Evolutionary conservation across 2,113 vertebrate species (phyloP), one percentile per base, ranked within the genome.

Genomic region (Prionailurus bengalensis): DNA sequence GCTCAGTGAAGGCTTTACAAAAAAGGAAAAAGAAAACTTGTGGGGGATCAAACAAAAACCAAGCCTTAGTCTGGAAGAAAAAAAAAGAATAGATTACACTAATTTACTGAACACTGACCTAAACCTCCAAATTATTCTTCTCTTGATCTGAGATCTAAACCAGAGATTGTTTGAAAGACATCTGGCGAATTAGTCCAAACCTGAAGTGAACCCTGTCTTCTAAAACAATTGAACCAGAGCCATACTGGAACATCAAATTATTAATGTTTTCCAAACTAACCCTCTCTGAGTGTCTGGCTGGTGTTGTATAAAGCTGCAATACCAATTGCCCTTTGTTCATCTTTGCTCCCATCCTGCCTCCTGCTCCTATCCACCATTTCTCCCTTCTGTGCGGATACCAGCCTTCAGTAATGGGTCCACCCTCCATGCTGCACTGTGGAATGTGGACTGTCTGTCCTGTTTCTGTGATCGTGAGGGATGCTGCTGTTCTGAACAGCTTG

Each of bases 141-240:
- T 82, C 85, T 89, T 83, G 73, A 86, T 94, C 94, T 94, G 85
- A 95, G 85, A 95, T 93, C 81, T 95, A 96, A 97, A 96, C 81
- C 88, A 96, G 86, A 97, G 85, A 48, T 93, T 95, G 58, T 96
- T 85, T 94, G 89, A 98, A 97, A 97, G 91, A 89, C 93, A 93
- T 91, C 66, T 91, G 93, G 85, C 58, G 12, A 93, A 96, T 88
- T 61, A 95, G 61, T 93, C 81, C 85, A 96, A 89, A 78, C 66
- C 84, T 94, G 85, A 95, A 97, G 96, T 91, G 95, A 97, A 94
- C 90, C 85, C 17, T 95, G 45, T 93, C 91, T 93, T 98, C 89
- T 93, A 21, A 96, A 89, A 78, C 78, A 89, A 92, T 83, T 92
- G 94, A 97, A 93, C 92, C 93, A 81, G 94, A 96, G 73, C 81